Conservation (phyloP, 2,888 invertebrate genomes). For the Stenoptilia bipunctidactyla region DNA sequence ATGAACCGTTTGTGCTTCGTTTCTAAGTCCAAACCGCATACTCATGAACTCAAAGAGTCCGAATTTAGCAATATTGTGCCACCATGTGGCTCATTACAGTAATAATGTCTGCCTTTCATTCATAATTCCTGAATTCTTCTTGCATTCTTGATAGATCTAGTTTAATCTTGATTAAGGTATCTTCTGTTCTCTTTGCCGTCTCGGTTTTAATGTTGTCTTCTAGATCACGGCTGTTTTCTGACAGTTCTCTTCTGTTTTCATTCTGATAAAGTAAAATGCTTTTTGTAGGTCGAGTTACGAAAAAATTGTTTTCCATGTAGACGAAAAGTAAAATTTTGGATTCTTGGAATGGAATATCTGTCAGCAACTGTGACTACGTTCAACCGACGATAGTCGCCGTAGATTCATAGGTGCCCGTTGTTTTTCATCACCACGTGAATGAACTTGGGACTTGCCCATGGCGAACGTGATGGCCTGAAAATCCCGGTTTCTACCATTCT, state of each 20-base stretch:
- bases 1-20: too few species aligned
- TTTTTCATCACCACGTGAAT: conserved; percentile 20
- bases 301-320: conserved; percentile 4
- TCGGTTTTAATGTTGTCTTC: conserved; percentile 94
- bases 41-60: conserved; percentile 6
- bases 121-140: conserved; percentile 27
- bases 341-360: conserved; percentile 10
- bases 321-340: conserved; percentile 12
- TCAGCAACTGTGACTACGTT: conserved; percentile 6
- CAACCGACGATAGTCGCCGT: too few species aligned
- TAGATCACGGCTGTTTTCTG: conserved; percentile 66
- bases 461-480: conserved; percentile 9
- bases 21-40: conserved; percentile 2
- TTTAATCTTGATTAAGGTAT: conserved; percentile 83
- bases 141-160: conserved; percentile 73
- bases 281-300: conserved; percentile 7
- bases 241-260: not conserved
- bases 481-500: too few species aligned
- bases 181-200: conserved; percentile 80
- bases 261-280: not conserved
- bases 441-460: conserved; percentile 12
- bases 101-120: too few species aligned
- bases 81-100: too few species aligned
- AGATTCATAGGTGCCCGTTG: conserved; percentile 13
- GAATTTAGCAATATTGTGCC: conserved; percentile 3